Percentiles rank a stretch among this genome's conserved stretches.
Conservation (phyloP, 2,888 invertebrate species). For the Pediacus dermestoides region DNA sequence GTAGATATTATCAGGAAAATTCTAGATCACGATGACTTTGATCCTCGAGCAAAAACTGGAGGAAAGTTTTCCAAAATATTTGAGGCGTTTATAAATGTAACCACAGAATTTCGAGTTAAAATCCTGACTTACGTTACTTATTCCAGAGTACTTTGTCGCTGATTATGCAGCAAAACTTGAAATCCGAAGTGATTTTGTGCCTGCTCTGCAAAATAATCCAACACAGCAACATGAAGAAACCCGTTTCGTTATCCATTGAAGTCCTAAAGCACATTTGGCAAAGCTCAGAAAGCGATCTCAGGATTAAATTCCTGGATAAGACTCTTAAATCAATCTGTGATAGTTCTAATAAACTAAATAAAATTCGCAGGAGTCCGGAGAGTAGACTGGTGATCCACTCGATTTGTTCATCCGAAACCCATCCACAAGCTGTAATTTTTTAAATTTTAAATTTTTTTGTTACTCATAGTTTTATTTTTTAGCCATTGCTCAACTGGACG, state of each 20-base stretch:
- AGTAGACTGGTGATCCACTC: conserved; percentile 35
- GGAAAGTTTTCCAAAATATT: conserved; percentile 27
- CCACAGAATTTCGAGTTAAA: conserved; percentile 10
- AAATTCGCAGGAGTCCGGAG: conserved; percentile 35
- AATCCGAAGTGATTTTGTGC: background rate
- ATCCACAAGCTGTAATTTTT: conserved; percentile 27
- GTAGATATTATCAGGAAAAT: conserved; percentile 18
- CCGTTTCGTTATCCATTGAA: conserved; percentile 28
- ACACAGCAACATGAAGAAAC: conserved; percentile 34
- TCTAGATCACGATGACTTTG: conserved; percentile 19
- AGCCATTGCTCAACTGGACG: conserved; percentile 29
- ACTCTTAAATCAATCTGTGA: conserved; percentile 23
- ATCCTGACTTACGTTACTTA: background rate
- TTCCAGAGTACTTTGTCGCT: conserved; percentile 26
- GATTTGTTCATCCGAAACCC: conserved; percentile 27
- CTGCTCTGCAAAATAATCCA: conserved; percentile 29
- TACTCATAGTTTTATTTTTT: conserved; percentile 14
- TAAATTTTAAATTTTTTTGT: conserved; percentile 6
- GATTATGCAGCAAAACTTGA: conserved; percentile 17
- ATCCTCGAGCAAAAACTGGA: conserved; percentile 8
- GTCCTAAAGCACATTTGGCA: conserved; percentile 23
- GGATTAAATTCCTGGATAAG: conserved; percentile 26
- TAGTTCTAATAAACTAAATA: conserved; percentile 18
- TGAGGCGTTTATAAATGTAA: conserved; percentile 35
- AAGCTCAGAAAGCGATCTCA: conserved; percentile 24